Evolutionary conservation across 2,113 vertebrate genomes (phyloP), one percentile per base, ranked within the genome.

Genomic region (Paramormyrops kingsleyae): DNA sequence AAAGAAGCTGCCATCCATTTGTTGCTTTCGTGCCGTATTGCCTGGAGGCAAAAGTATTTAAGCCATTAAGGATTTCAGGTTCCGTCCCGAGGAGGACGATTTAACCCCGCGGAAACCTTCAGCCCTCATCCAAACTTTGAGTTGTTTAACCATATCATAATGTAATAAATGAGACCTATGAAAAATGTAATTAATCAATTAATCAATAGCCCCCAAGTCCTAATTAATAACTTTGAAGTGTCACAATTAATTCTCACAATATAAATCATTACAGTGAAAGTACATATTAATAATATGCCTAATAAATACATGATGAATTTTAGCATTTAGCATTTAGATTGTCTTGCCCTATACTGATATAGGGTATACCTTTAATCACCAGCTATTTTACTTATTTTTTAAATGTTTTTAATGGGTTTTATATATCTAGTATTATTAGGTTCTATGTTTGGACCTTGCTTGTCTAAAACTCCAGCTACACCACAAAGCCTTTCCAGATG

Each of bases 161-260:
- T 94, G 95, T 96, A 95, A 96, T 96, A 95, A 96, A 96, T 95
- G 95, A 93, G 92, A 94, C 91, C 94, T 93, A 93, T 94, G 93
- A 94, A 94, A 94, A 95, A 94, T 94, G 93, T 95, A 94, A 96
- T 96, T 95, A 95, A 96, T 96, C 94, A 96, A 96, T 96, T 96
- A 95, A 96, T 96, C 95, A 95, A 94, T 94, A 93, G 93, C 93
- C 94, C 94, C 93, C 88, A 90, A 94, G 92, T 88, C 87, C 87
- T 90, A 93, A 91, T 94, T 95, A 95, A 95, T 96, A 95, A 96
- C 92, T 94, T 93, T 90, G 92, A 92, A 92, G 94, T 95, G 95
- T 95, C 95, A 95, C 92, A 93, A 94, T 94, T 94, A 93, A 94
- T 94, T 96, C 92, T 90, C 89, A 89, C 90, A 83, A 91, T 94